A percentile compares a stretch with the other conserved stretches of the same genome.
Conservation (phyloP, 2,113 vertebrate species). For the Pleuronectes platessa region DNA sequence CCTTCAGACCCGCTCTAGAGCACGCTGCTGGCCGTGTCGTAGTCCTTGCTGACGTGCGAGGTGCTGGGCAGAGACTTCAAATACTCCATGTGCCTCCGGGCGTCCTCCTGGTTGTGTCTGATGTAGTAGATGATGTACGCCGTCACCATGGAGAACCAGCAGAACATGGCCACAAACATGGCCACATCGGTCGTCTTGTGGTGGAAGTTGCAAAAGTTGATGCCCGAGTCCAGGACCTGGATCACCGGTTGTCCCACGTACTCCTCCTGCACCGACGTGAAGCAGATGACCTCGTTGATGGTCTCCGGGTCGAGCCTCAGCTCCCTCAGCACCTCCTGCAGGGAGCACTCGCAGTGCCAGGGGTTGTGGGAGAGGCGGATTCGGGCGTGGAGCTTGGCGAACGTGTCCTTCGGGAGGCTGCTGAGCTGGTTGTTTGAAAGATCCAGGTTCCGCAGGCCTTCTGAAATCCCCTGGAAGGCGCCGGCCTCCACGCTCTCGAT, state of each 20-base stretch:
- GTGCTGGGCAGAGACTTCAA: conserved; percentile 84
- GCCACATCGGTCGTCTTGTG: conserved; percentile 87
- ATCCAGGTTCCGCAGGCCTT: conserved; percentile 84
- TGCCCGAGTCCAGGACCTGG: conserved; percentile 86
- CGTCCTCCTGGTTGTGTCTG: conserved; percentile 88
- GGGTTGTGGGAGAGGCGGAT: conserved; percentile 89
- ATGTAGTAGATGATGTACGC: conserved; percentile 88
- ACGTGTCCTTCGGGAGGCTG: conserved; percentile 86
- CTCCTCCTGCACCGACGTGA: conserved; percentile 83
- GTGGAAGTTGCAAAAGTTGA: conserved; percentile 88
- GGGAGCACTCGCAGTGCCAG: conserved; percentile 89
- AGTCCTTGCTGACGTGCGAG: conserved; percentile 78
- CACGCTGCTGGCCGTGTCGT: conserved; percentile 80
- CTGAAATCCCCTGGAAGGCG: conserved; percentile 85
- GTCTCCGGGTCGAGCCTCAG: conserved; percentile 86
- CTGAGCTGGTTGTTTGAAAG: conserved; percentile 89
- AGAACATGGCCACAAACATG: conserved; percentile 91
- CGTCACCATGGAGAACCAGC: conserved; percentile 91
- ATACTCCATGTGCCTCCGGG: conserved; percentile 85
- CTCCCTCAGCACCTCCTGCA: conserved; percentile 89
- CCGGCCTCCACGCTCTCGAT: conserved; percentile 85
- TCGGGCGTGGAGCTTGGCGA: conserved; percentile 84
- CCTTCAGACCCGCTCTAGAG: conserved; percentile 51
- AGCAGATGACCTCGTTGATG: conserved; percentile 86
- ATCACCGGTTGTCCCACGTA: conserved; percentile 86